Evolutionary conservation across 35 echinoderm and acorn worm species (phyloP), one percentile per base, ranked within the genome.

Genomic region (Chiridota heheva): DNA sequence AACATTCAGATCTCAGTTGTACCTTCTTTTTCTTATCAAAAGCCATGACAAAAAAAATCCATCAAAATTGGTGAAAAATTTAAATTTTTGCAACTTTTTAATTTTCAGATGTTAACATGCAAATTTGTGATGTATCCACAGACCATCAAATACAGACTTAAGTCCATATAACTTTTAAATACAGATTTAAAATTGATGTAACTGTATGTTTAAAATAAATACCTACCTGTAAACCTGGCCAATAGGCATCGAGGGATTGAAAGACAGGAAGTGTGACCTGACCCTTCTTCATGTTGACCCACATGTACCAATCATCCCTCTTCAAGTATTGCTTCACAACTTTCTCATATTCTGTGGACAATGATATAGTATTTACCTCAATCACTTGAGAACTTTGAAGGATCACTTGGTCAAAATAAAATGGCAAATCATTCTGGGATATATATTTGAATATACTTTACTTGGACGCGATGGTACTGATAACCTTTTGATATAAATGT

Each of bases 221-320:
- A n/a, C 75, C 86, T 58, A 98, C 95, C 95, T 92, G 95, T 7
- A 91, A 45, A 7, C 95, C 95, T 70, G 95, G 95, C 89, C 89
- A 98, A 33, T 80, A 98, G 2, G 95, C 88, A 45, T 98, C 95
- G 29, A 98, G 63, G 36, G 93, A 97, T 73, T 97, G 93, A 43
- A 97, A 97, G 40, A 98, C 80, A 26, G 95, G 95, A 39, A 90
- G 75, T 29, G 73, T 89, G 56, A 92, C 89, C 34, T 80, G 80
- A 30, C 89, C 89, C 82, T 98, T 98, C 80, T 89, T 98, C 95
- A 98, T 98, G 28, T 98, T 88, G 16, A 98, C 95, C 95, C 95
- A 98, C 95, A 98, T 98, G 42, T 98, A 98, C 95, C 95, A 98
- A 53, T 98, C 95, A 63, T 92, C 89, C 29, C 72, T 70, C 75